Evolutionary conservation across 1,140 invertebrate genomes (phyloP).

Genomic region (Drosophila pandora): DNA sequence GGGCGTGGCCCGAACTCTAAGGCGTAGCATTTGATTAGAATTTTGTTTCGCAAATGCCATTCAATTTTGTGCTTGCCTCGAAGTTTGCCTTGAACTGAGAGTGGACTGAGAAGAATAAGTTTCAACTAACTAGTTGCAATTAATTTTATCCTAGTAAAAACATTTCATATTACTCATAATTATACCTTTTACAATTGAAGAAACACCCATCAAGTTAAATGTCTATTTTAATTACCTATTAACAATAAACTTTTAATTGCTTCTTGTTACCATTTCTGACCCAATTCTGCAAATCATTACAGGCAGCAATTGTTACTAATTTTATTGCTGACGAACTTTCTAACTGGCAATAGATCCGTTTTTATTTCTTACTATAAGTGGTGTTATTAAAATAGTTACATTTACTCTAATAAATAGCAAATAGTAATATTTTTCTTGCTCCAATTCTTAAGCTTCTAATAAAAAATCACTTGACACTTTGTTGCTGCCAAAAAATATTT

Average conservation of each 20-base stretch:
- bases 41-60: conserved; percentile 24
- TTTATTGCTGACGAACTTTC: conserved; percentile 20
- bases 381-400: background rate
- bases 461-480: background rate
- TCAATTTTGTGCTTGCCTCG: conserved; percentile 13
- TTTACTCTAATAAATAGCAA: background rate
- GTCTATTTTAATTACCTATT: background rate
- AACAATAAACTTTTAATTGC: background rate
- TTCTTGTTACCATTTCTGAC: conserved; percentile 2
- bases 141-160: background rate
- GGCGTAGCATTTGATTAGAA: conserved; percentile 45
- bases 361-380: background rate
- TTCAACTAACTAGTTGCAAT: background rate
- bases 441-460: background rate
- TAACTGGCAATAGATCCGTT: conserved; percentile 8
- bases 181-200: background rate
- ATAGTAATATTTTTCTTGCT: background rate
- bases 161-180: background rate
- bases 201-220: too few species aligned
- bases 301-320: conserved; percentile 2
- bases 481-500: conserved; percentile 1
- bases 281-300: conserved; percentile 9
- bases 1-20: conserved; percentile 36
- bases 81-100: conserved; percentile 35
- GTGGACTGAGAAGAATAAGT: background rate